These are phyloP conservation scores for Vultur gryphus DNA, from an alignment of 2,797 vertebrate species.

Conservation along the genomic window DNA sequence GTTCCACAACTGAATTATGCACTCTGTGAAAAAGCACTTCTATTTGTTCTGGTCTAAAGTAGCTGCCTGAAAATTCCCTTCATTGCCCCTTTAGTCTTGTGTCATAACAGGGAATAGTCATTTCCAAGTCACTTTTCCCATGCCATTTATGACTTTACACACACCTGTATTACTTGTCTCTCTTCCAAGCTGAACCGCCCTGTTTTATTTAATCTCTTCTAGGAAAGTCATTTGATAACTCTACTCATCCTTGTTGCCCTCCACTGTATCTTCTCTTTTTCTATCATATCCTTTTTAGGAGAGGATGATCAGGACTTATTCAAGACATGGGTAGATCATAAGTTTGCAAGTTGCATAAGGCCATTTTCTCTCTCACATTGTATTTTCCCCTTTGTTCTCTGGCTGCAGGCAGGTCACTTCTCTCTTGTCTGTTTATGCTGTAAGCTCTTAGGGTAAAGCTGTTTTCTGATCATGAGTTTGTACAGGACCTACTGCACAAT, in stretches of 20 bases:
- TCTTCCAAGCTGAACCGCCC: background rate
- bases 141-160: background rate
- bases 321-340: background rate
- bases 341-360: background rate
- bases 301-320: background rate
- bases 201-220: background rate
- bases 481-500: background rate
- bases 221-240: background rate
- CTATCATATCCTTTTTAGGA: background rate
- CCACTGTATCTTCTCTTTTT: background rate
- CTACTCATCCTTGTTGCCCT: background rate
- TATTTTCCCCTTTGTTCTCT: background rate
- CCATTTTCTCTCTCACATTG: background rate
- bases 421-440: background rate
- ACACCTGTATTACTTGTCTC: background rate
- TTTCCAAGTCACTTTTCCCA: background rate
- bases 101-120: background rate
- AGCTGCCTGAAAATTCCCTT: background rate
- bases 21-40: conserved; percentile 26
- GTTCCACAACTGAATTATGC: conserved; percentile 39
- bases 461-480: background rate
- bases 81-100: background rate
- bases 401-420: background rate
- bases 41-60: conserved; percentile 16
- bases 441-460: background rate